Conservation (phyloP, 2,888 invertebrate genomes). For the Agonopterix subpropinquella region DNA sequence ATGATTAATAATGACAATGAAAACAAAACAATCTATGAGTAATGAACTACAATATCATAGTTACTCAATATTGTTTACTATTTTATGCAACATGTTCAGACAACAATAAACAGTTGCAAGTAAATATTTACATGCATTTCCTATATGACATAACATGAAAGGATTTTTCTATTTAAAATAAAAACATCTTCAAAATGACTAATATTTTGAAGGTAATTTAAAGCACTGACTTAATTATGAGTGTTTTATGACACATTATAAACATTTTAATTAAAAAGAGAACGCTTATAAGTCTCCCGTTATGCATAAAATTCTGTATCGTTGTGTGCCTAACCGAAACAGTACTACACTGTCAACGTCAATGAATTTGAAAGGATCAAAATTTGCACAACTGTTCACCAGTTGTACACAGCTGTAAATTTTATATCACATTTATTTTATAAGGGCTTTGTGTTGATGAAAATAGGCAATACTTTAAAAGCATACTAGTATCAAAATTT, state of each 20-base stretch:
- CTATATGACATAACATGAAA: slow-evolving; percentile 15
- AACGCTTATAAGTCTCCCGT: too few relatives aligned
- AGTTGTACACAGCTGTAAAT: not conserved
- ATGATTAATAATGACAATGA: too few relatives aligned
- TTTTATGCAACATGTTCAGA: slow-evolving; percentile 41
- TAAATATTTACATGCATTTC: slow-evolving; percentile 48
- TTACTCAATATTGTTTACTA: slow-evolving; percentile 50
- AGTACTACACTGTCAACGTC: not conserved
- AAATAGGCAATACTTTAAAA: too few relatives aligned
- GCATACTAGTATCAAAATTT: too few relatives aligned
- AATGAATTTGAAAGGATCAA: not conserved
- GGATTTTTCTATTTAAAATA: not conserved
- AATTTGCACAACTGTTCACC: slow-evolving; percentile 6
- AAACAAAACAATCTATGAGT: not conserved
- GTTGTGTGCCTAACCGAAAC: too few relatives aligned
- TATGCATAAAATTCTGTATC: too few relatives aligned
- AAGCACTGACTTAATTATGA: too few relatives aligned
- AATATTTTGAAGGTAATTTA: not conserved
- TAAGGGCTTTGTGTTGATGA: not conserved
- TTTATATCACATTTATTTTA: not conserved
- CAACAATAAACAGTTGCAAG: slow-evolving; percentile 43
- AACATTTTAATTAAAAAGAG: too few relatives aligned
- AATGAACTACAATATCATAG: not conserved
- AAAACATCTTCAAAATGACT: not conserved
- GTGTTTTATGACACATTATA: too few relatives aligned